Percentiles rank a stretch among this genome's conserved stretches.
Conservation (phyloP, 30 jellyfish, hydroid and myxozoan species). For the Turritopsis rubra region DNA sequence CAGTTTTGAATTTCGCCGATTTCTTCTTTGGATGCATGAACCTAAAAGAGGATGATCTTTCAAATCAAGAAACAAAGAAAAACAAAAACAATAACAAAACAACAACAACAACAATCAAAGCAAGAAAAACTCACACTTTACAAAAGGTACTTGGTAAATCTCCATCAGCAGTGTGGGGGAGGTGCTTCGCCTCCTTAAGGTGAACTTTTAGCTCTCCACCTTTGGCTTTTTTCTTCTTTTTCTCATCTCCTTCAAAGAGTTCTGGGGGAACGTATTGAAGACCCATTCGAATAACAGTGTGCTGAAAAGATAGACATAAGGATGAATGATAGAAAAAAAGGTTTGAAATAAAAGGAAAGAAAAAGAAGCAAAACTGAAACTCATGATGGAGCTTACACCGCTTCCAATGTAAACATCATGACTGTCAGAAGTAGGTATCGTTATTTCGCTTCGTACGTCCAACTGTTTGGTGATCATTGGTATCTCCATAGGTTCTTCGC, state of each 20-base stretch:
- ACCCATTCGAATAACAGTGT: slow-evolving; percentile 22
- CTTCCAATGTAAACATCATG: not conserved
- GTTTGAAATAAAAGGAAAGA: not conserved
- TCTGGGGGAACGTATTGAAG: slow-evolving; percentile 29
- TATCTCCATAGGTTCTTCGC: slow-evolving; percentile 2
- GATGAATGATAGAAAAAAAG: not conserved
- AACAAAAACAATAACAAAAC: no score
- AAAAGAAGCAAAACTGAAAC: not conserved
- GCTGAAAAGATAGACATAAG: not conserved
- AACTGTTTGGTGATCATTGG: not conserved
- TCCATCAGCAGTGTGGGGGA: slow-evolving; percentile 39
- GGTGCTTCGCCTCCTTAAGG: slow-evolving; percentile 59
- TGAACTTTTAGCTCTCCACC: slow-evolving; percentile 50
- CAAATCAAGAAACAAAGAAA: no score
- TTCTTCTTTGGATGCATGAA: slow-evolving; percentile 52
- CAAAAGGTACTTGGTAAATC: slow-evolving; percentile 78
- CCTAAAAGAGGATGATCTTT: slow-evolving; percentile 31
- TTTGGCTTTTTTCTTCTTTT: slow-evolving; percentile 38
- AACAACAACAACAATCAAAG: no score
- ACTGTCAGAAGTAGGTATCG: not conserved
- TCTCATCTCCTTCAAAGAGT: slow-evolving; percentile 2
- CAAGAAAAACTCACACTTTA: slow-evolving; percentile 54
- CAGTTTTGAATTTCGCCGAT: slow-evolving; percentile 54
- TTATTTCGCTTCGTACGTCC: not conserved
- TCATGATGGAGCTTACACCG: not conserved